Evolutionary conservation across 2,888 invertebrate species (phyloP), one percentile per base, ranked within the genome.

Genomic region (Polia nebulosa): DNA sequence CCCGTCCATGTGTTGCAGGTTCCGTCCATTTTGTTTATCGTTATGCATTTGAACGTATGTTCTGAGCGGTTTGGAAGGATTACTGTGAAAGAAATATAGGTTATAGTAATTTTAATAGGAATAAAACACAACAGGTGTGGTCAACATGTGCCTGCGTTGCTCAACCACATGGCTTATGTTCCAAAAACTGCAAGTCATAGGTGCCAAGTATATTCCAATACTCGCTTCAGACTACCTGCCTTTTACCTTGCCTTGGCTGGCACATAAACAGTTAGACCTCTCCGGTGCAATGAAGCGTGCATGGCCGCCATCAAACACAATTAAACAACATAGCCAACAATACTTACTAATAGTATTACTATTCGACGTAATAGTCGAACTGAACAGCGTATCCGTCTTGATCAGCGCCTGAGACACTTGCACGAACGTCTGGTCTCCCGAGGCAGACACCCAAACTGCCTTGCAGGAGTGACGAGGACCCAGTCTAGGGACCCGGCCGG

Each of bases 351-450:
- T 98, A 65, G 97, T 97, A 85, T 97, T 97, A 88, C 97, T 97
- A 90, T 99, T 99, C 13, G 99, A 98, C 80, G 99, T 98, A 51
- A 99, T 98, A 65, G 98, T 98, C 32, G 99, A 98, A 85, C 98
- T 97, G 53, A 98, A 97, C 68, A 99, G 96, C 86, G 98, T 98
- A 80, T 98, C 97, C 0, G 98, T 97, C 91, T 99, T 99, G 76
- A 99, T 98, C n/a, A 99, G 96, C 3, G 98, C 97, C 91, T 99
- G 99, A 81, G 99, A 99, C 62, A 99, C 97, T 91, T 98, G 98
- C 57, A 99, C 96, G 89, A 98, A 99, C 1, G 99, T 99, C 93
- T 99, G 98, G 95, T 99, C 99, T 0, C 99, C 99, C n/a, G 98
- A 98, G 6, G 99, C 99, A 1, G 98, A 98, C 20, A 99, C 97